These are phyloP conservation scores for Euzophera pinguis DNA, from an alignment of 2,888 invertebrate genomes.

Conservation along the genomic window DNA sequence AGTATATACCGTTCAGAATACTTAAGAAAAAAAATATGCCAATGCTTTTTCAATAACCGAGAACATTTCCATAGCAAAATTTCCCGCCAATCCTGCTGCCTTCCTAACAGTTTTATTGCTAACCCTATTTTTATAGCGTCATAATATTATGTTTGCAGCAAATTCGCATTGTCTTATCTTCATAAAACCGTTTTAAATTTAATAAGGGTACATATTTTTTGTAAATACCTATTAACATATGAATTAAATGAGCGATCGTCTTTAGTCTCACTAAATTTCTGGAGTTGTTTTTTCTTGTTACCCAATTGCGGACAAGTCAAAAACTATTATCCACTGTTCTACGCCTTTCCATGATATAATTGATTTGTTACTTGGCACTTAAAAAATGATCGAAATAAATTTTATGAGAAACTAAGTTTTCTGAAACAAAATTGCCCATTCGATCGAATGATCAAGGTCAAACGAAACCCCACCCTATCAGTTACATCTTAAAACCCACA, in stretches of 20 bases:
- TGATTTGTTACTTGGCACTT: no score
- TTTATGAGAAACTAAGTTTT: not conserved
- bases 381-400: no score
- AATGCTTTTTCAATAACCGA: constrained; percentile 14
- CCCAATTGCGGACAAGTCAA: no score
- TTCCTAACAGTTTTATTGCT: constrained; percentile 20
- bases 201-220: not conserved
- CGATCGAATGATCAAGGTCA: constrained; percentile 3
- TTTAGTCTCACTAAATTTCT: no score
- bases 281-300: no score
- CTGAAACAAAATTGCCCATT: not conserved
- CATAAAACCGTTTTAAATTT: constrained; percentile 10
- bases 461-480: constrained; percentile 14
- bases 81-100: constrained; percentile 19
- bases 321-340: no score
- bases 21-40: not conserved
- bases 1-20: not conserved
- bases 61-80: constrained; percentile 14
- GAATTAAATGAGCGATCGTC: no score
- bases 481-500: constrained; percentile 21
- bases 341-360: no score
- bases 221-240: not conserved
- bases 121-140: constrained; percentile 21
- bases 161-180: constrained; percentile 16
- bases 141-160: constrained; percentile 21